phyloP scores from a whole-genome alignment of 1,140 invertebrate species.

The Pseudoatta argentina region DNA sequence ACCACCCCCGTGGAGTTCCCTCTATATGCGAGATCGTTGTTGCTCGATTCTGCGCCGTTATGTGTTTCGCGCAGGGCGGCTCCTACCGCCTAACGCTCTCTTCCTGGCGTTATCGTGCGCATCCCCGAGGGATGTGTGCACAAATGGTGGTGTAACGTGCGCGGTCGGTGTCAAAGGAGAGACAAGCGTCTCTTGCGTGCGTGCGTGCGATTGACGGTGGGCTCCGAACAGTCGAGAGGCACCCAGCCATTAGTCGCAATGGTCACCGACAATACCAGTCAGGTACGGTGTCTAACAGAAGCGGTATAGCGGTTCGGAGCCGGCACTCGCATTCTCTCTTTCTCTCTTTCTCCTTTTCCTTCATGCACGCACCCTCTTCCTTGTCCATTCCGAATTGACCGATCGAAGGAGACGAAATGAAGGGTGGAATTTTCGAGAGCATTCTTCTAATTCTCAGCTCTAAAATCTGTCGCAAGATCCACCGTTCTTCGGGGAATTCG shows the following conservation, averaged over 20 bases:
- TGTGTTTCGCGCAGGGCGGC: constrained; percentile 77
- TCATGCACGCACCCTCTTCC: constrained; percentile 12
- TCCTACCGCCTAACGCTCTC: constrained; percentile 71
- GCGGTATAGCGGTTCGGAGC: constrained; percentile 43
- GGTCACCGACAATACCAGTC: constrained; percentile 83
- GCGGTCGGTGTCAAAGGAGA: constrained; percentile 35
- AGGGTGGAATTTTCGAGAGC: constrained; percentile 21
- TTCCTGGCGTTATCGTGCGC: constrained; percentile 71
- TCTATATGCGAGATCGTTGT: constrained; percentile 78
- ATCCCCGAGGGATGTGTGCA: constrained; percentile 62
- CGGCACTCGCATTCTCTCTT: constrained; percentile 42
- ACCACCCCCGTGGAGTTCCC: constrained; percentile 63
- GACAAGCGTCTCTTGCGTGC: constrained; percentile 51
- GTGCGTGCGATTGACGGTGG: constrained; percentile 42
- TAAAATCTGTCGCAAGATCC: background rate
- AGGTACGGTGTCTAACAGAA: constrained; percentile 76
- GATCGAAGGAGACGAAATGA: constrained; percentile 55
- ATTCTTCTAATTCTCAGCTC: background rate
- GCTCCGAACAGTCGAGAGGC: constrained; percentile 15
- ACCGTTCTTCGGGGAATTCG: background rate
- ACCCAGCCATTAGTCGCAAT: constrained; percentile 71
- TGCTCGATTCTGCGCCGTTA: constrained; percentile 81
- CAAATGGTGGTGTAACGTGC: constrained; percentile 73
- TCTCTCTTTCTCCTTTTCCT: background rate
- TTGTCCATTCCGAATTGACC: constrained; percentile 2